phyloP scores from a whole-genome alignment of 2,113 vertebrate species.

The Mixornis gularis region DNA sequence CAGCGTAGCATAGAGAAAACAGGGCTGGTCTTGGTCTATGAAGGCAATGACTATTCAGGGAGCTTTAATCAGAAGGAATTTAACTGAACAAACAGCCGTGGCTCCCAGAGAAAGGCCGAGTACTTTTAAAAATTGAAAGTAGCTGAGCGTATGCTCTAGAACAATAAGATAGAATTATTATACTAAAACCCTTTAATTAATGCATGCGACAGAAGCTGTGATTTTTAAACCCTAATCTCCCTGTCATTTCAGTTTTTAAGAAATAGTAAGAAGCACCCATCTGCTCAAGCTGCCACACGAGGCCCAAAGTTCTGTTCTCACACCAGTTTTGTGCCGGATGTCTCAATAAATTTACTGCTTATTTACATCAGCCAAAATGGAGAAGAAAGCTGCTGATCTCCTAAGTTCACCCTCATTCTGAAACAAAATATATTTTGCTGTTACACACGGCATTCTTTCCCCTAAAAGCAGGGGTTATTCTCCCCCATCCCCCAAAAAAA shows the following conservation, averaged over 20 bases:
- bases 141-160: constrained; percentile 42
- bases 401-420: background rate
- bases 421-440: constrained; percentile 3
- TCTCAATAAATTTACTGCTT: constrained; percentile 59
- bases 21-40: background rate
- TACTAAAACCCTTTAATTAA: constrained; percentile 59
- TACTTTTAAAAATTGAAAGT: constrained; percentile 45
- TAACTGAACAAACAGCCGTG: constrained; percentile 47
- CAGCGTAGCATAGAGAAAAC: constrained; percentile 18
- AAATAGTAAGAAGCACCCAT: constrained; percentile 58
- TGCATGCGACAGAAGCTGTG: constrained; percentile 55
- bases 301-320: constrained; percentile 65
- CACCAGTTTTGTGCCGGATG: constrained; percentile 53
- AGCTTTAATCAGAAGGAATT: constrained; percentile 62
- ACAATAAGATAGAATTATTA: constrained; percentile 45
- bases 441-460: background rate
- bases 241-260: constrained; percentile 65
- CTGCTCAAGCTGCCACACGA: constrained; percentile 56
- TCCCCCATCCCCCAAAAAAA: background rate
- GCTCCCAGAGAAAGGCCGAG: constrained; percentile 9
- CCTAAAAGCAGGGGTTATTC: background rate
- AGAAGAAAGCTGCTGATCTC: constrained; percentile 36
- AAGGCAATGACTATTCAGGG: constrained; percentile 38
- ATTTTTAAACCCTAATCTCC: constrained; percentile 62
- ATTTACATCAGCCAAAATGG: constrained; percentile 60